Evolutionary conservation across 2,888 invertebrate species (phyloP).

Genomic region (Parnassius mnemosyne): DNA sequence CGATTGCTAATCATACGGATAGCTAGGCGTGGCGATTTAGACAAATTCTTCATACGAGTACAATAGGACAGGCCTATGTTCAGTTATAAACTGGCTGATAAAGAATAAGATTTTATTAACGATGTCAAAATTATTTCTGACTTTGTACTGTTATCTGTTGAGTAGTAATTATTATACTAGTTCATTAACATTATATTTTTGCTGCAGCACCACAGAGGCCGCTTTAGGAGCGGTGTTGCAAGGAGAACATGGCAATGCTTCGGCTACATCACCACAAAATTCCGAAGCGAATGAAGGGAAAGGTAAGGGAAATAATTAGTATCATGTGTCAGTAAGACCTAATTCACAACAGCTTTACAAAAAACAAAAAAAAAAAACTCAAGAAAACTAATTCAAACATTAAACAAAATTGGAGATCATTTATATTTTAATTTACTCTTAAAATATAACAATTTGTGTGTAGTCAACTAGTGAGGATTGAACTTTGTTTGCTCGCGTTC

Average conservation of each 20-base stretch:
- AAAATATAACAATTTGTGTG: too few species aligned
- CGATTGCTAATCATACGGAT: too few species aligned
- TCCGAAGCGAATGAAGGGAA: slow-evolving; percentile 55
- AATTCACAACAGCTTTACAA: background rate
- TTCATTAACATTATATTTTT: slow-evolving; percentile 2
- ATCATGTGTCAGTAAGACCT: background rate
- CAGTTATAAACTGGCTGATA: too few species aligned
- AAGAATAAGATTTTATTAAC: background rate
- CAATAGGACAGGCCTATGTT: too few species aligned
- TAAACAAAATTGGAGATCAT: too few species aligned
- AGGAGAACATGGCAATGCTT: slow-evolving; percentile 62
- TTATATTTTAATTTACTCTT: too few species aligned
- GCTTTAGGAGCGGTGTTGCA: slow-evolving; percentile 64
- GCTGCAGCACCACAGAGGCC: slow-evolving; percentile 57
- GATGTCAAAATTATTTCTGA: background rate
- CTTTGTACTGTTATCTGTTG: background rate
- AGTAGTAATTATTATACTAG: background rate
- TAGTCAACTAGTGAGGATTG: too few species aligned
- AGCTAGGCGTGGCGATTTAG: too few species aligned
- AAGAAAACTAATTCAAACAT: too few species aligned
- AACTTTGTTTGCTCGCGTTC: too few species aligned
- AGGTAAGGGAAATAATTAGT: slow-evolving; percentile 42
- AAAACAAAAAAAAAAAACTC: too few species aligned
- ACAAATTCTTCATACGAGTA: too few species aligned
- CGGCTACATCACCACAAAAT: slow-evolving; percentile 58